These are phyloP conservation scores for Odontamblyopus lacepedii DNA, from an alignment of 2,797 vertebrate genomes.

Conservation along the genomic window DNA sequence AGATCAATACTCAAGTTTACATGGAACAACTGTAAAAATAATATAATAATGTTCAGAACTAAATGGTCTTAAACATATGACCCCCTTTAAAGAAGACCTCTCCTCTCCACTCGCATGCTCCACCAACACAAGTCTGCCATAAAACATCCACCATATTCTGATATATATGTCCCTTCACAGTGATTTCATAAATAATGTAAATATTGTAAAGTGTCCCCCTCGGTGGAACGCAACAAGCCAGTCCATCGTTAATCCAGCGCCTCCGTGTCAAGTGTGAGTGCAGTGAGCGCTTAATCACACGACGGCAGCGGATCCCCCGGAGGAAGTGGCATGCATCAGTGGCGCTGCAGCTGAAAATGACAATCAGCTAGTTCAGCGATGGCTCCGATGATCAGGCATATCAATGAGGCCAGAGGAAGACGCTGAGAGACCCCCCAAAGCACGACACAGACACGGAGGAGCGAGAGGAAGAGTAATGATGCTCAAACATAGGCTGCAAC, in stretches of 20 bases:
- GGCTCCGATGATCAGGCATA: slow-evolving; percentile 71
- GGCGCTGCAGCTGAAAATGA: slow-evolving; percentile 72
- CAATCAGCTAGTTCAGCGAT: slow-evolving; percentile 73
- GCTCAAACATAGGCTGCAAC: not conserved
- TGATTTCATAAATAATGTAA: slow-evolving; percentile 67
- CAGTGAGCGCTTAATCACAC: slow-evolving; percentile 70
- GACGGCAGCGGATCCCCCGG: slow-evolving; percentile 40
- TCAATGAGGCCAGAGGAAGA: slow-evolving; percentile 67
- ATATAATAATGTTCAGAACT: too few relatives aligned
- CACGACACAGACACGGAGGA: not conserved
- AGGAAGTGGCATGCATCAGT: slow-evolving; percentile 66
- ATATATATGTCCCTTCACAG: slow-evolving; percentile 31
- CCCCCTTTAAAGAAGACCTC: slow-evolving; percentile 23
- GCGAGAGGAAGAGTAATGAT: slow-evolving; percentile 5
- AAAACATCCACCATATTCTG: slow-evolving; percentile 7
- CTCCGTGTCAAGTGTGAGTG: slow-evolving; percentile 65
- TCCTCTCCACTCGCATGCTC: slow-evolving; percentile 27
- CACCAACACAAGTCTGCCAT: slow-evolving; percentile 25
- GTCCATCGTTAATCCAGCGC: slow-evolving; percentile 61
- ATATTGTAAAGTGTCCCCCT: slow-evolving; percentile 51
- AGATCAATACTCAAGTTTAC: too few relatives aligned
- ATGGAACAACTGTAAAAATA: too few relatives aligned
- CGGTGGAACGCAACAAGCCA: slow-evolving; percentile 29
- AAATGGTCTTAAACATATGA: too few relatives aligned
- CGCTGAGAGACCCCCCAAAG: slow-evolving; percentile 18